phyloP scores from a whole-genome alignment of 2,888 invertebrate species.

The Thereva nobilitata region DNA sequence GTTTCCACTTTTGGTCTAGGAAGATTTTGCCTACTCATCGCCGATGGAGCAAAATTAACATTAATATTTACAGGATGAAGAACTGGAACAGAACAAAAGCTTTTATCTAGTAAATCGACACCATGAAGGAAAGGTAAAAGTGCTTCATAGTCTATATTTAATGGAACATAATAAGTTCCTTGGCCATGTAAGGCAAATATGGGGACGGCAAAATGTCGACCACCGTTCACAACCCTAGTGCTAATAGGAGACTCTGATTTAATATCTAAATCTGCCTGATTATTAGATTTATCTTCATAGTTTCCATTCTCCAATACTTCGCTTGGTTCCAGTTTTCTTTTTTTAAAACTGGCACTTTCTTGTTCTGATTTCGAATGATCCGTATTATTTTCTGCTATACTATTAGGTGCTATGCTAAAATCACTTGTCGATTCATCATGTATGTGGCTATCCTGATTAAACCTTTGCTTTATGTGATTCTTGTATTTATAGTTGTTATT shows the following conservation, averaged over 20 bases:
- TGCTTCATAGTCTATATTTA: constrained; percentile 76
- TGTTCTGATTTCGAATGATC: constrained; percentile 10
- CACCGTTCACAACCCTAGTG: constrained; percentile 37
- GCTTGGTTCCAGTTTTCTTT: constrained; percentile 25
- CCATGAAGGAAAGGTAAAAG: constrained; percentile 71
- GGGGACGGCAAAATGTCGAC: constrained; percentile 66
- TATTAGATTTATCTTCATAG: constrained; percentile 6
- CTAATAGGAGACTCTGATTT: constrained; percentile 41
- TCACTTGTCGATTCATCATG: constrained; percentile 58
- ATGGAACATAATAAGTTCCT: constrained; percentile 85
- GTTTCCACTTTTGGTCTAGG: constrained; percentile 55
- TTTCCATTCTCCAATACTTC: constrained; percentile 10
- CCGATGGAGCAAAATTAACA: constrained; percentile 69
- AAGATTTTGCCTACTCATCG: constrained; percentile 33
- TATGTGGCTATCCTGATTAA: constrained; percentile 63
- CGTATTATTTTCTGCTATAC: constrained; percentile 36
- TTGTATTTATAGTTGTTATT: constrained; percentile 84
- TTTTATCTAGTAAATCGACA: constrained; percentile 63
- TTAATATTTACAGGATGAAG: constrained; percentile 89
- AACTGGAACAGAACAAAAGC: constrained; percentile 61
- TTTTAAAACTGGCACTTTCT: constrained; percentile 17
- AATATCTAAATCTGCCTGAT: constrained; percentile 19
- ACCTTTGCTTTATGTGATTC: constrained; percentile 89
- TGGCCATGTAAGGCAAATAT: constrained; percentile 89
- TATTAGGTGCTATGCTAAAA: constrained; percentile 50